phyloP scores from a whole-genome alignment of 2,888 invertebrate species.

The Ashinkailepas kermadecensis region DNA sequence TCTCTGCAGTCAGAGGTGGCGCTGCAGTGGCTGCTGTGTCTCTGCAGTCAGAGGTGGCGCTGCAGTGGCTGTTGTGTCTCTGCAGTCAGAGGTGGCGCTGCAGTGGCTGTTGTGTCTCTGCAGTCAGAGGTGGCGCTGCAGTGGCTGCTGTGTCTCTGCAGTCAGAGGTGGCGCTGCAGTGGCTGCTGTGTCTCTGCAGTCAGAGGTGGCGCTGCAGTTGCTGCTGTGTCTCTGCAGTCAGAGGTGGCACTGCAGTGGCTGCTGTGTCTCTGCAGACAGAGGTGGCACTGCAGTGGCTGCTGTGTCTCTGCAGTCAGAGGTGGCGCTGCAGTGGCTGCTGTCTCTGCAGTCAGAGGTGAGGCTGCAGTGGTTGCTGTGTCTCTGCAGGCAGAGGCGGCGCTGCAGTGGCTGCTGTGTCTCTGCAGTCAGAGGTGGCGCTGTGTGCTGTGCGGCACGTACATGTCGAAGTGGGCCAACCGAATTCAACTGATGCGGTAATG shows the following conservation, averaged over 20 bases:
- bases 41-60: not conserved
- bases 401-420: not conserved
- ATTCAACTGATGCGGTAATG: not conserved
- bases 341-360: not conserved
- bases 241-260: not conserved
- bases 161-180: not conserved
- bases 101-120: not conserved
- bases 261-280: not conserved
- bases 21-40: not conserved
- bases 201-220: not conserved
- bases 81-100: not conserved
- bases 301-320: not conserved
- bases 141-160: not conserved
- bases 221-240: not conserved
- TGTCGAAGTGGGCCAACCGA: not conserved
- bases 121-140: not conserved
- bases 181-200: not conserved
- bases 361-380: not conserved
- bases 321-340: not conserved
- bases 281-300: not conserved
- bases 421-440: not conserved
- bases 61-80: not conserved
- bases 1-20: not conserved
- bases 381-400: not conserved
- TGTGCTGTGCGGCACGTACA: not conserved